These are phyloP conservation scores for Trichogramma evanescens DNA, from an alignment of 2,888 invertebrate species.

Conservation along the genomic window DNA sequence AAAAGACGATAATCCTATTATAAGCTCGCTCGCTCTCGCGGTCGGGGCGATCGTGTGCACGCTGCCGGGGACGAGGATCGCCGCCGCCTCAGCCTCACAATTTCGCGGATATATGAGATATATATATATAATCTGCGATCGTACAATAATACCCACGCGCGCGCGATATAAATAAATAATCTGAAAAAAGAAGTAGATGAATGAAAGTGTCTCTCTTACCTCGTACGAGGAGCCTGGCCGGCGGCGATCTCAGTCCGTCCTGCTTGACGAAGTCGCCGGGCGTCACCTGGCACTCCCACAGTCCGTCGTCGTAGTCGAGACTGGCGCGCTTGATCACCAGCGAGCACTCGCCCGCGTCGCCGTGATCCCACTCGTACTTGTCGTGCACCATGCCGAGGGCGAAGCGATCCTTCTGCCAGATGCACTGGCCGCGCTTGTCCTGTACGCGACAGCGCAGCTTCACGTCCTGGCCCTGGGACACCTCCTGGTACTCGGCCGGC, in stretches of 20 bases:
- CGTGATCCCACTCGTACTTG: constrained; percentile 82
- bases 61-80: no score
- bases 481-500: constrained; percentile 73
- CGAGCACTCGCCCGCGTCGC: constrained; percentile 67
- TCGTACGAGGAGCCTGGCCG: constrained; percentile 74
- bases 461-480: constrained; percentile 79
- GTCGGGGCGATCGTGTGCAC: no score
- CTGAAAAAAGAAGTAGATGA: constrained; percentile 3
- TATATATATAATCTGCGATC: no score
- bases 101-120: no score
- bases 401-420: constrained; percentile 89
- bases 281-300: constrained; percentile 90
- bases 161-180: not conserved
- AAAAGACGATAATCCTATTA: no score
- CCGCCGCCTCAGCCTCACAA: no score
- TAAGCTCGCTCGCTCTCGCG: no score
- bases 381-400: constrained; percentile 80
- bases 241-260: constrained; percentile 78
- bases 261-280: constrained; percentile 65
- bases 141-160: no score
- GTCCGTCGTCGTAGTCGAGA: constrained; percentile 79
- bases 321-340: constrained; percentile 76
- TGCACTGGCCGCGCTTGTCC: constrained; percentile 80
- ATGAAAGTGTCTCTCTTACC: constrained; percentile 52
- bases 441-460: constrained; percentile 75